These are phyloP conservation scores for Spondyliosoma cantharus DNA, from an alignment of 2,797 vertebrate species.

Conservation along the genomic window DNA sequence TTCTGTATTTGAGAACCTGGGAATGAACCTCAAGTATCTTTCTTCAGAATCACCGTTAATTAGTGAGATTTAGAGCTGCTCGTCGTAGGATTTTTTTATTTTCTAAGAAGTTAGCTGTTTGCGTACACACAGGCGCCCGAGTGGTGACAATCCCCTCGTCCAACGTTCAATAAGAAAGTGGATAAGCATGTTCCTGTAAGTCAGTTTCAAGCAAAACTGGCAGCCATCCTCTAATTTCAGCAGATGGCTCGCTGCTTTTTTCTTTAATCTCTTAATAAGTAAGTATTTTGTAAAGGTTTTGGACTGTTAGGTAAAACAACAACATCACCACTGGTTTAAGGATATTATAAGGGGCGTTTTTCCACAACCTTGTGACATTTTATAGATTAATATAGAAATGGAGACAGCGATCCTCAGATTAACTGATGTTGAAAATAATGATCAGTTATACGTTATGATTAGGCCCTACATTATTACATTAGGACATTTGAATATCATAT, in stretches of 20 bases:
- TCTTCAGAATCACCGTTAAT: not conserved
- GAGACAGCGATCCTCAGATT: not conserved
- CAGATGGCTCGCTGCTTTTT: not conserved
- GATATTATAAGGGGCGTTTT: no score
- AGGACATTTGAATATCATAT: not conserved
- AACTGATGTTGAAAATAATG: not conserved
- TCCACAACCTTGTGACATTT: not conserved
- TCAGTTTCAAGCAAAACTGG: not conserved
- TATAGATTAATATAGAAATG: not conserved
- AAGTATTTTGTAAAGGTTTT: no score
- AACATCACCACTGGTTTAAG: not conserved
- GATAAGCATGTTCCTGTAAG: no score
- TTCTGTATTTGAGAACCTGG: no score
- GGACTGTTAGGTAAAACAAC: not conserved
- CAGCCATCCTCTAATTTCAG: not conserved
- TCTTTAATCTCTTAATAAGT: no score
- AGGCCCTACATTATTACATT: not conserved
- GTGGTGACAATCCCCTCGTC: no score
- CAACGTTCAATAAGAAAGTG: no score
- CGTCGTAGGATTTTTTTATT: no score
- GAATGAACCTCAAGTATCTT: no score
- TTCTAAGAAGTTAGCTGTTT: no score
- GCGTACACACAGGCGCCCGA: no score
- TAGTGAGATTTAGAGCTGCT: not conserved
- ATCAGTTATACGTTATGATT: not conserved